Percentiles rank a stretch among this genome's conserved stretches.
Evolutionary conservation across 2,797 vertebrate species (phyloP).

Genomic region (Ataeniobius toweri): DNA sequence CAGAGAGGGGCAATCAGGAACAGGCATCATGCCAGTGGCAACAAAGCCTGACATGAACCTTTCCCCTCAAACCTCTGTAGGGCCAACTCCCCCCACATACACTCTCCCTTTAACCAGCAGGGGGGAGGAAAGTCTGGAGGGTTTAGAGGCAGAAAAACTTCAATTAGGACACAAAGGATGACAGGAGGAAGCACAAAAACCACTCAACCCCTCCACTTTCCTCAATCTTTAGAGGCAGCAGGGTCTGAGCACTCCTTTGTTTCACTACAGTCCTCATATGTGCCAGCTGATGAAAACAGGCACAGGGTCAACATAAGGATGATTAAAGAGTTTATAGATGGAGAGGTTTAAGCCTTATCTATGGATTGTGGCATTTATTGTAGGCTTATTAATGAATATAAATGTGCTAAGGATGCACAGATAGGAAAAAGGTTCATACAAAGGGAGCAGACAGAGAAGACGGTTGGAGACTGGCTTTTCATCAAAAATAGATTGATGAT

Average conservation of each 20-base stretch:
- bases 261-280: conserved; percentile 51
- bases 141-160: conserved; percentile 75
- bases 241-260: conserved; percentile 67
- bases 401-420: conserved; percentile 26
- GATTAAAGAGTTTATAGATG: conserved; percentile 39
- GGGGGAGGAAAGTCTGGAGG: conserved; percentile 50
- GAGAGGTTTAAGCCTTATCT: conserved; percentile 34
- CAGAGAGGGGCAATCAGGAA: conserved; percentile 42
- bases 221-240: conserved; percentile 33
- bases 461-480: conserved; percentile 45
- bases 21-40: conserved; percentile 55
- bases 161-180: conserved; percentile 83
- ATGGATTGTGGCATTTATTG: conserved; percentile 45
- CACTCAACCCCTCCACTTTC: conserved; percentile 8
- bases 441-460: conserved; percentile 3
- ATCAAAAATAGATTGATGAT: conserved; percentile 71
- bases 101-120: conserved; percentile 41
- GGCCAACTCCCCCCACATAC: conserved; percentile 31
- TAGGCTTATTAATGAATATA: conserved; percentile 47
- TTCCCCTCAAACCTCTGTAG: conserved; percentile 46
- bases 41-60: conserved; percentile 61
- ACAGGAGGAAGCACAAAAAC: conserved; percentile 56
- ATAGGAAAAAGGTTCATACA: conserved; percentile 7
- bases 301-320: conserved; percentile 29
- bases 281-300: conserved; percentile 66